Base-by-base conservation (phyloP, 2,797 vertebrate species). In the Anabas testudineus region DNA sequence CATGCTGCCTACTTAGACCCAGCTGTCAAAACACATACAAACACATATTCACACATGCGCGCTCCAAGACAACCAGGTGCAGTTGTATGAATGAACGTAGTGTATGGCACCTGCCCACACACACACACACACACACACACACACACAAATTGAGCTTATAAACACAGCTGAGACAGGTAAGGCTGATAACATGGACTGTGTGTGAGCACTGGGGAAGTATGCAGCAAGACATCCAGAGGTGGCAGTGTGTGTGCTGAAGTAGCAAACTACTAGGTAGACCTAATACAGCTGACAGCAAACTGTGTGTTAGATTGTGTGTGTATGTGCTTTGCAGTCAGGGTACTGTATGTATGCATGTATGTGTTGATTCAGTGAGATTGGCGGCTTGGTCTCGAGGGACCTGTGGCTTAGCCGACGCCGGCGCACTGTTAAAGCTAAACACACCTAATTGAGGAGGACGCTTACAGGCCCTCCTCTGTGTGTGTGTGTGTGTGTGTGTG, bases 381-480 rank as follows among this genome's bases (percentile, higher is more conserved):
- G 87, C 78, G 71, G 85, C 81, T 80, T 15, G 67, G 81, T 88
- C 87, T 78, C 78, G 0, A 48, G 87, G 83, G 88, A 91, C 81
- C 64, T 62, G 90, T 88, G 91, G 87, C 86, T 88, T 79, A 87
- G 86, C 78, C 15, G 78, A 91, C 57, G 83, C 87, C 69, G 67
- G 89, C 67, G 64, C 71, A 73, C 84, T 88, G 86, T 88, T 90
- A 80, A 92, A 87, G 75, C 88, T 90, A 93, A 94, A 91, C 91
- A 92, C 75, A 56, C 73, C 75, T 92, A 91, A 92, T 91, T 91
- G 89, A 90, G 86, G 75, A 78, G 82, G 87, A 92, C 74, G 81
- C 88, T 85, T 73, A 90, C 88, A 92, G 87, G 80, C 81, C 64
- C 81, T 86, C 65, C 68, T 87, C 64, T 87, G 87, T 89, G 77